These are phyloP conservation scores for honey bee (Apis mellifera) DNA, from an alignment of 1,140 invertebrate species.

Conservation along the genomic window DNA sequence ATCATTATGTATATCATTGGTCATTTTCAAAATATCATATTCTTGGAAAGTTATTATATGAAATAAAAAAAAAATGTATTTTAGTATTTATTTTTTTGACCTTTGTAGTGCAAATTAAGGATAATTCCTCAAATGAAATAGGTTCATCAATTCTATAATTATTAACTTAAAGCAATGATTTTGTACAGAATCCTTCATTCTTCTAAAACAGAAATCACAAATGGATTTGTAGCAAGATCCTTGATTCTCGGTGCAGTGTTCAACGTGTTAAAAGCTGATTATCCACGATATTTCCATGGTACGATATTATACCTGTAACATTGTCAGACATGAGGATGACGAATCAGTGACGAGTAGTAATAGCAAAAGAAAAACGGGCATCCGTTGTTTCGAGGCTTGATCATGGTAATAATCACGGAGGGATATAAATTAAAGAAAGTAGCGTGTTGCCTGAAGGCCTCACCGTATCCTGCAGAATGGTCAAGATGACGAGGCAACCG, in stretches of 20 bases:
- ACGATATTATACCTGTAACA: not conserved
- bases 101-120: no score
- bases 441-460: slow-evolving; percentile 39
- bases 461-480: slow-evolving; percentile 20
- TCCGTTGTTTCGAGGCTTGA: slow-evolving; percentile 45
- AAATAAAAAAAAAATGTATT: no score
- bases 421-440: slow-evolving; percentile 61
- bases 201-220: no score
- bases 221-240: no score
- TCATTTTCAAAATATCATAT: no score
- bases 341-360: slow-evolving; percentile 1
- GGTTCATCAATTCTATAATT: no score
- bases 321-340: not conserved
- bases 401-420: slow-evolving; percentile 3
- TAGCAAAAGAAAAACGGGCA: slow-evolving; percentile 10
- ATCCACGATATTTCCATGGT: not conserved
- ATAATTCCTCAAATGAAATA: no score
- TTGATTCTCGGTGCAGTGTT: not conserved
- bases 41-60: no score
- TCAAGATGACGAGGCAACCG: slow-evolving; percentile 76
- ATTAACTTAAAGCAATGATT: no score
- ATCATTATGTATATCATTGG: no score
- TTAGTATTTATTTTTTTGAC: no score
- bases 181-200: no score
- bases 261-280: not conserved